A percentile compares a stretch with the other conserved stretches of the same genome.
Conservation (phyloP, 2,797 vertebrate species). For the Silurus lanzhouensis region DNA sequence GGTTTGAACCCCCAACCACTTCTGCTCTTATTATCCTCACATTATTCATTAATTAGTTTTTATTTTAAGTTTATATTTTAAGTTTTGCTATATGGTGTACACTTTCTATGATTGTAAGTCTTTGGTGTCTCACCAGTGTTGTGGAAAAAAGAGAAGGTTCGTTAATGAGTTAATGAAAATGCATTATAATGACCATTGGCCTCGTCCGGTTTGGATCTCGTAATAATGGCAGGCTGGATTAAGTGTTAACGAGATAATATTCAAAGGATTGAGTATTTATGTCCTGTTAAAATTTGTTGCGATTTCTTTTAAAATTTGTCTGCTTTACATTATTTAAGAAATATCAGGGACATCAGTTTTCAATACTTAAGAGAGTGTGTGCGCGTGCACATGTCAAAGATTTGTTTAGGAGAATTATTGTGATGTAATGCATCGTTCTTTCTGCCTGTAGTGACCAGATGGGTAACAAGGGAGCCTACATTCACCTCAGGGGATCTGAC, state of each 20-base stretch:
- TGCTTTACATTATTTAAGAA: background rate
- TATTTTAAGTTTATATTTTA: background rate
- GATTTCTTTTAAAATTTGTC: background rate
- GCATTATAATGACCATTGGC: background rate
- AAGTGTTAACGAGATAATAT: background rate
- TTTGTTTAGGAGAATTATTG: background rate
- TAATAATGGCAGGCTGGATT: background rate
- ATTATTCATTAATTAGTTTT: no score
- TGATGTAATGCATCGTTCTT: background rate
- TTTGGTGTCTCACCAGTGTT: background rate
- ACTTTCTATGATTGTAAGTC: no score
- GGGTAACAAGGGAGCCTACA: slow-evolving; percentile 95
- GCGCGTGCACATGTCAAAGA: background rate
- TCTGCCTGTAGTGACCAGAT: slow-evolving; percentile 87
- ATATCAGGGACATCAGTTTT: background rate
- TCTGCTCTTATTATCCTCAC: no score
- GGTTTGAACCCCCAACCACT: no score
- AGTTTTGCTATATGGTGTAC: background rate
- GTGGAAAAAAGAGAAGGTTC: background rate
- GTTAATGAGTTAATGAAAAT: background rate
- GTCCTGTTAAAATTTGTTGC: background rate
- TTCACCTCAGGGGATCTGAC: slow-evolving; percentile 91
- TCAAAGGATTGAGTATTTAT: background rate
- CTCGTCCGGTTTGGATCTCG: background rate
- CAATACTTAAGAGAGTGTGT: background rate